Evolutionary conservation across 2,113 vertebrate species (phyloP).

Genomic region (Pseudopipra pipra): DNA sequence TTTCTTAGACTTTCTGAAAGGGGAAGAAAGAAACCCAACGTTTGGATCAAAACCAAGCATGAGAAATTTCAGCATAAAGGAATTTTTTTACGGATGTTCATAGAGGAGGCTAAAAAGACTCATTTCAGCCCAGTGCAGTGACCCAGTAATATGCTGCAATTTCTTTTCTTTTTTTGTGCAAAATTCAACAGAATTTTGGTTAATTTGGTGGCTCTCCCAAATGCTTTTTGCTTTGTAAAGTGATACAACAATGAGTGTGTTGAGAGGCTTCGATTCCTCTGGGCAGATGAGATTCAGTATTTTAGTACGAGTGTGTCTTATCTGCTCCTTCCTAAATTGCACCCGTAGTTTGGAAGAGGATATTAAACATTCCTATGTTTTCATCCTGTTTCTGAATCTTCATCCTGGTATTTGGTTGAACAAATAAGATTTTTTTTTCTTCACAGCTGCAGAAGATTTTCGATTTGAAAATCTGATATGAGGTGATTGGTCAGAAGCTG

Average conservation of each 20-base stretch:
- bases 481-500: neutral
- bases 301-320: neutral
- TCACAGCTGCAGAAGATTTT: neutral
- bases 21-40: neutral
- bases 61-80: neutral
- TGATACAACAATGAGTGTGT: rapidly evolving
- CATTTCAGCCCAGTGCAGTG: neutral
- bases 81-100: neutral
- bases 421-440: neutral
- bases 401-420: neutral
- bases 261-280: neutral
- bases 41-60: neutral
- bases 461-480: neutral
- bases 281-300: neutral
- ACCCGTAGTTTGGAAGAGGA: neutral
- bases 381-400: neutral
- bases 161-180: neutral
- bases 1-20: neutral
- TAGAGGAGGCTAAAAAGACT: neutral
- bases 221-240: neutral
- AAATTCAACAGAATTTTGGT: too few relatives aligned
- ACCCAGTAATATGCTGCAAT: neutral
- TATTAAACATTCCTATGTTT: neutral
- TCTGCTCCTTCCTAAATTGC: neutral
- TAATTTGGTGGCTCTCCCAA: neutral